Conservation (phyloP, 1,140 invertebrate genomes). For the Diabrotica virgifera region DNA sequence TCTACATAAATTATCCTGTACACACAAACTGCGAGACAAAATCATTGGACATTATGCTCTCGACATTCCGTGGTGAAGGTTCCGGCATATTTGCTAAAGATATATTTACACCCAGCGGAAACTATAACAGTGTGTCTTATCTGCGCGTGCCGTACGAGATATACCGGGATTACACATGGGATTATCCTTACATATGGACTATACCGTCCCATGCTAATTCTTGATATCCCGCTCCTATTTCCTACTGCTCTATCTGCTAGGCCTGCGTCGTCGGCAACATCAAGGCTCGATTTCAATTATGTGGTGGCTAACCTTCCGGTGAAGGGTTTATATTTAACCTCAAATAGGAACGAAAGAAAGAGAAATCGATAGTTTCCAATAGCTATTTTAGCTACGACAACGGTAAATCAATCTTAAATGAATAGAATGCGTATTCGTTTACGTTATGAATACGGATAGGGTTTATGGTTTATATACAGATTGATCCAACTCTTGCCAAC, state of each 20-base stretch:
- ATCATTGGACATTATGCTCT: slow-evolving; percentile 15
- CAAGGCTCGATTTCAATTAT: slow-evolving; percentile 17
- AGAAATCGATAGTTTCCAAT: too few relatives aligned
- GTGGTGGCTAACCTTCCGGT: neutral
- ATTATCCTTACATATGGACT: slow-evolving; percentile 37
- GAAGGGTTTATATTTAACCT: neutral
- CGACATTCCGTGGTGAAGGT: slow-evolving; percentile 5
- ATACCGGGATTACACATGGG: slow-evolving; percentile 33
- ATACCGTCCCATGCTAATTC: slow-evolving; percentile 32
- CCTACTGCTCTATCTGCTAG: slow-evolving; percentile 19
- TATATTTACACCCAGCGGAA: slow-evolving; percentile 29
- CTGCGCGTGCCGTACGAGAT: slow-evolving; percentile 27
- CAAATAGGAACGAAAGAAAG: too few relatives aligned
- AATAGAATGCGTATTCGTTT: too few relatives aligned
- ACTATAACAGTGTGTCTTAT: slow-evolving; percentile 35
- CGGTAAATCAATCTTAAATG: too few relatives aligned
- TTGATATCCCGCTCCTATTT: slow-evolving; percentile 22
- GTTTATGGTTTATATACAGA: too few relatives aligned
- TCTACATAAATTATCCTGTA: neutral
- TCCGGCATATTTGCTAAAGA: slow-evolving; percentile 22
- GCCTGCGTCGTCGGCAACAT: neutral
- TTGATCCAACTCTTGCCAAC: too few relatives aligned
- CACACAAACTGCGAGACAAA: neutral
- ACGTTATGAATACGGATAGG: too few relatives aligned
- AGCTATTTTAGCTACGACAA: too few relatives aligned